A percentile compares a stretch with the other conserved stretches of the same genome.
phyloP scores from a whole-genome alignment of 1,140 invertebrate species.

The Platyura marginata region DNA sequence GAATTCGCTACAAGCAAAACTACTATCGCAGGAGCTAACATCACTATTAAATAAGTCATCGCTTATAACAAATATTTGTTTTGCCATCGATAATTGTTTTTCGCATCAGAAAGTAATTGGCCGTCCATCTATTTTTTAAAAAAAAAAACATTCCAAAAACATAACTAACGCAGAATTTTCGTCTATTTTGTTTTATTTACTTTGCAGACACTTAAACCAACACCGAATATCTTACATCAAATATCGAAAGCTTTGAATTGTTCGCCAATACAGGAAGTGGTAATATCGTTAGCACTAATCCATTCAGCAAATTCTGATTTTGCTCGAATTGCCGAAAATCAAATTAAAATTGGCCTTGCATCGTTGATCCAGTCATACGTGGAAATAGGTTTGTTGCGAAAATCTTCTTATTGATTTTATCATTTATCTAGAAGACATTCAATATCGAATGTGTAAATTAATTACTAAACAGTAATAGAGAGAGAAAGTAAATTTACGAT shows the following conservation, averaged over 20 bases:
- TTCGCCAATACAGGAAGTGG: constrained; percentile 72
- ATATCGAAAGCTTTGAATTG: constrained; percentile 69
- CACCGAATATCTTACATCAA: constrained; percentile 57
- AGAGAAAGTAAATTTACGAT: no score
- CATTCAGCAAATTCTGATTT: constrained; percentile 62
- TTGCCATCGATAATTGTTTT: constrained; percentile 54
- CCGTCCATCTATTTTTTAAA: background rate
- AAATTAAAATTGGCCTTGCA: constrained; percentile 63
- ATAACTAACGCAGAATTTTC: background rate
- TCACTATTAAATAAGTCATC: constrained; percentile 53
- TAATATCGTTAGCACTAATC: constrained; percentile 65
- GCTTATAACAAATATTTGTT: constrained; percentile 56
- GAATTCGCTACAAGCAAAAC: constrained; percentile 44
- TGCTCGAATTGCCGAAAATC: constrained; percentile 46
- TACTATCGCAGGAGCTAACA: constrained; percentile 51
- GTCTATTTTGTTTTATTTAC: constrained; percentile 5
- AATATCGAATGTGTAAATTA: no score
- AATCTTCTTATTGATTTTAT: no score
- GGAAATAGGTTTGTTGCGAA: constrained; percentile 37
- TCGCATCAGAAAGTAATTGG: constrained; percentile 34
- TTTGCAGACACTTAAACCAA: constrained; percentile 47
- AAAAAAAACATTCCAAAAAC: background rate
- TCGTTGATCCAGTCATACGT: constrained; percentile 70
- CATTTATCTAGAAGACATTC: no score
- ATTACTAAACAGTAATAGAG: no score